A percentile compares a stretch with the other conserved stretches of the same genome.
phyloP scores from a whole-genome alignment of 2,888 invertebrate species.

The Antheraea assamensis region DNA sequence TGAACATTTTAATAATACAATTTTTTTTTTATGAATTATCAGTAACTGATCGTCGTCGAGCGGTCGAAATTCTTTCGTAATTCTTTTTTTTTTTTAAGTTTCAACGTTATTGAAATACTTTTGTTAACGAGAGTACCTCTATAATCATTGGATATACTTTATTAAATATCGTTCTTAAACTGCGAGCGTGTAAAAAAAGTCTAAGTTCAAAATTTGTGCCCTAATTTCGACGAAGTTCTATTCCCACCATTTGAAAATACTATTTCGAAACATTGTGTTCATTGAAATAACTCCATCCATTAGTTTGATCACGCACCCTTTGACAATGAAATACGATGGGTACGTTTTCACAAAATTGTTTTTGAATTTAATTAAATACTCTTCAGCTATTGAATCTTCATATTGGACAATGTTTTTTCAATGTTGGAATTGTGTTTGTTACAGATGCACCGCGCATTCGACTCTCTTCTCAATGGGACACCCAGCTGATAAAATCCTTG shows the following conservation, averaged over 20 bases:
- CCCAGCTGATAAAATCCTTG: slow-evolving; percentile 35
- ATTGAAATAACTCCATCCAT: slow-evolving; percentile 51
- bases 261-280: slow-evolving; percentile 42
- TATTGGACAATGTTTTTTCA: slow-evolving; percentile 12
- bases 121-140: too few species aligned
- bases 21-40: too few species aligned
- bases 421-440: slow-evolving; percentile 45
- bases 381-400: slow-evolving; percentile 13
- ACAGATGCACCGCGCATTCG: slow-evolving; percentile 47
- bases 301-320: slow-evolving; percentile 59
- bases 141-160: too few species aligned
- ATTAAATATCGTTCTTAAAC: too few species aligned
- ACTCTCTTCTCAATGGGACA: slow-evolving; percentile 28
- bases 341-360: slow-evolving; percentile 45
- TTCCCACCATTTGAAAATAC: neutral
- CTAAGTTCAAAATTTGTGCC: neutral
- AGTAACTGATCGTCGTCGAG: too few species aligned
- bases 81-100: too few species aligned
- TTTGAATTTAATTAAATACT: slow-evolving; percentile 38
- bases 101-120: too few species aligned
- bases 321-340: slow-evolving; percentile 50
- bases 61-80: too few species aligned
- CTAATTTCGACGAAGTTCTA: neutral
- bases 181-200: too few species aligned
- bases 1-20: neutral